Evolutionary conservation across 2,888 invertebrate genomes (phyloP), one percentile per base, ranked within the genome.

Genomic region (Drosophila lacicola): DNA sequence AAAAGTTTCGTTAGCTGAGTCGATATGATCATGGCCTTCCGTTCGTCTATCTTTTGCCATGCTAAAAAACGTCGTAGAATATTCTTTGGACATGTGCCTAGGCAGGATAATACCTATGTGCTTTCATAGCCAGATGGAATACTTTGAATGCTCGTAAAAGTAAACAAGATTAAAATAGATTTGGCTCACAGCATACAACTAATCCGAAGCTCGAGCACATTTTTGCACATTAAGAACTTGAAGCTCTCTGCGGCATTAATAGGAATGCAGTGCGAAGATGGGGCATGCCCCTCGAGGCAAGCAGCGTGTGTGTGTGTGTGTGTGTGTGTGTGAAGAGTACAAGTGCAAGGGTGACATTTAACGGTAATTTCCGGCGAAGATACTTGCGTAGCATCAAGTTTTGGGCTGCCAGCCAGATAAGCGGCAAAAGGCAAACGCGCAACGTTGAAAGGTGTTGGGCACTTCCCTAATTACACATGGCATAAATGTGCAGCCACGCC

Each of bases 391-490:
- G 70, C 78, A 67, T 69, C 67, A 76, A 87, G 69, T 77, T 83
- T 71, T 62, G 37, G 51, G 62, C 50, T 56, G 63, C 45, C 66
- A 34, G 49, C 60, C 64, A 79, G 83, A 86, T 86, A 81, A 83
- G 80, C 77, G 34, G 45, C 41, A 56, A 5, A 11, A 44, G 42
- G 25, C 51, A 25, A 13, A 25, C 45, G 25, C 56, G 56, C 51
- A 63, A 65, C 62, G 68, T 70, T 58, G 73, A 65, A 69, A 74
- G 70, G 80, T 71, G 58, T 69, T 56, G 72, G 78, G 72, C 80
- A 86, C 81, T 85, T 86, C 79, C 85, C 85, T 85, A 86, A 86
- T 88, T 86, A 88, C 82, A 82, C 74, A 82, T 74, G 82, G 72
- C 74, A 72, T 70, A 79, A 77, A 83, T 79, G 78, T 81, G 58